phyloP scores from a whole-genome alignment of 2,113 vertebrate species.

The Melospiza georgiana region DNA sequence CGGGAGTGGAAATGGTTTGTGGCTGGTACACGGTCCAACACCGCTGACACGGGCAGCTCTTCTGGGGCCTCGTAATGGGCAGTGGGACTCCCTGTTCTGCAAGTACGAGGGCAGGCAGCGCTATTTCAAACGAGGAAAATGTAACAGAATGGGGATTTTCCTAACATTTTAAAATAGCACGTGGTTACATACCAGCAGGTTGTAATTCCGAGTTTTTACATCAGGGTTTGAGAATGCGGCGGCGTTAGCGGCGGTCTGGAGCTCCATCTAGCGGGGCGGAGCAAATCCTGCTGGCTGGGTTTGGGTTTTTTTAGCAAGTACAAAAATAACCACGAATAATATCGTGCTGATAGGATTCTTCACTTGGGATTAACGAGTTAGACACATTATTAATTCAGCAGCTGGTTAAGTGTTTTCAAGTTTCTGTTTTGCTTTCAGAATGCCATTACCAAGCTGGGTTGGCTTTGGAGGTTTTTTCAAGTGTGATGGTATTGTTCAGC shows the following conservation, averaged over 20 bases:
- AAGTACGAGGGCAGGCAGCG: neutral
- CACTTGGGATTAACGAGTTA: neutral
- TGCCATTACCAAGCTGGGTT: neutral
- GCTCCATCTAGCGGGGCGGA: conserved; percentile 63
- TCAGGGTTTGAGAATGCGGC: neutral
- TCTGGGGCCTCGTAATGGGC: neutral
- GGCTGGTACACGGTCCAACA: neutral
- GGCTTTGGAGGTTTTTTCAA: neutral
- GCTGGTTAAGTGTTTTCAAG: neutral
- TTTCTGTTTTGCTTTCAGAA: neutral
- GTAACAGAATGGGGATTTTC: neutral
- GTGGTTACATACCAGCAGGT: neutral
- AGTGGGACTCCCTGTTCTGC: neutral
- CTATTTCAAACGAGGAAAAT: neutral
- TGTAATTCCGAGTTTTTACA: neutral
- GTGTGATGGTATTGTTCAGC: neutral
- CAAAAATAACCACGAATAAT: neutral
- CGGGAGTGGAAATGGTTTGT: neutral
- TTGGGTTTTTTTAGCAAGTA: neutral
- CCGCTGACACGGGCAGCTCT: neutral
- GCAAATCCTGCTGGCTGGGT: neutral
- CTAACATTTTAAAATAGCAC: neutral
- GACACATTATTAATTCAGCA: neutral
- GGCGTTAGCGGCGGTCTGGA: neutral
- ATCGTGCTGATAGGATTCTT: neutral